Evolutionary conservation across 2,113 vertebrate species (phyloP), one percentile per base, ranked within the genome.

Genomic region (Lycaon pictus): DNA sequence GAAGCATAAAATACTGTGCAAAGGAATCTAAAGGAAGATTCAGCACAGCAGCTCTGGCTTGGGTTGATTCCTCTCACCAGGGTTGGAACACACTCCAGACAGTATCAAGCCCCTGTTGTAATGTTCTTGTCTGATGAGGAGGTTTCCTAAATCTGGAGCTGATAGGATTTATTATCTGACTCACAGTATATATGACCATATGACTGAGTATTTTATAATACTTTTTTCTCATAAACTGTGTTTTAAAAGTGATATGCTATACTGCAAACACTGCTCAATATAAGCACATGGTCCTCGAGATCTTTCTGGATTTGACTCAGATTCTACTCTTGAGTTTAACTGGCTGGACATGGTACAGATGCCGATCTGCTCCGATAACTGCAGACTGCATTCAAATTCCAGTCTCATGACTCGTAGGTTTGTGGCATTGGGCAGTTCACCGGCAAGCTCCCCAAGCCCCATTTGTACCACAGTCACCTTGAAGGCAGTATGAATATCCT

Each of bases 331-430:
- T 79, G 23, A 86, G 27, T 93, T 51, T 62, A 67, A 65, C 58
- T 95, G 90, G 5, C 76, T 88, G 5, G 23, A 60, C 7, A 23
- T 19, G 5, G 51, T 94, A 32, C 11, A 85, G 27, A 88, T 37
- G 11, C 5, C 12, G 12, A 80, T 94, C n/a, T 80, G 55, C 29
- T 90, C 84, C 53, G 32, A 83, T 90, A 94, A 43, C 43, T 69
- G 62, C 29, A 92, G 62, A 65, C 20, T 16, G 29, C 89, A 43
- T 83, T 94, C 23, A 86, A 69, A 96, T 95, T 69, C 63, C 27
- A 80, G 0, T 87, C 56, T 95, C 17, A 58, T 1, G 2, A 67
- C 43, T 92, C 81, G 67, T 13, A 43, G 8, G 12, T 51, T 93
- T 20, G 12, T 32, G 32, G 51, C n/a, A 60, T 15, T 0, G 0